Conservation (phyloP, 2,113 vertebrate species). For the Cheilinus undulatus region DNA sequence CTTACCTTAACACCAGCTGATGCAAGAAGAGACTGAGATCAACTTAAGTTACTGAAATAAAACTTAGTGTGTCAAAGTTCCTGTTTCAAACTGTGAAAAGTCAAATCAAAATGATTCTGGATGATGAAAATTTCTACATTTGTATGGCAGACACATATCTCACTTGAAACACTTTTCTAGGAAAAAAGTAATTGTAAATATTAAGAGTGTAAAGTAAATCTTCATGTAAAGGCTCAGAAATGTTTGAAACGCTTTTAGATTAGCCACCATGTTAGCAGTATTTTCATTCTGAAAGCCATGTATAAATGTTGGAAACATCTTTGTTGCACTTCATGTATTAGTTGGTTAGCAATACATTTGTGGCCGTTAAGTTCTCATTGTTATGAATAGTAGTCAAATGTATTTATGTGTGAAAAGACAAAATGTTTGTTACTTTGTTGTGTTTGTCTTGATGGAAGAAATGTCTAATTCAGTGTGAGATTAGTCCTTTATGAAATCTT, state of each 20-base stretch:
- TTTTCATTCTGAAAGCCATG: conserved; percentile 36
- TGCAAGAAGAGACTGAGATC: conserved; percentile 42
- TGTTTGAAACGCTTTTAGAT: conserved; percentile 81
- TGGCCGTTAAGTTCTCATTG: conserved; percentile 40
- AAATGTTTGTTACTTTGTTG: conserved; percentile 53
- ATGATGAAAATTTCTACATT: conserved; percentile 87
- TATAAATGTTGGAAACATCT: conserved; percentile 58
- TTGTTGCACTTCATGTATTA: conserved; percentile 41
- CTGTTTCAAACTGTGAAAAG: conserved; percentile 90
- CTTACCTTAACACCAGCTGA: conserved; percentile 87
- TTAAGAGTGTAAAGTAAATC: conserved; percentile 86
- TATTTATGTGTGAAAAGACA: conserved; percentile 57
- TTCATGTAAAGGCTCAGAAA: conserved; percentile 87
- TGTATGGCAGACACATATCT: conserved; percentile 92
- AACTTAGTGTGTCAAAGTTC: conserved; percentile 32
- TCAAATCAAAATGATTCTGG: conserved; percentile 65
- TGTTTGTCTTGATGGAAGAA: conserved; percentile 55
- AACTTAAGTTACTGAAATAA: conserved; percentile 10
- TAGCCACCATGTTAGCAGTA: conserved; percentile 38
- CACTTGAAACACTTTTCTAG: conserved; percentile 92
- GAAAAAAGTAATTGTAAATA: conserved; percentile 87
- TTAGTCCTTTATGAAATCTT: conserved; percentile 64
- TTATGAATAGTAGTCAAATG: conserved; percentile 49
- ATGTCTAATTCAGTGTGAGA: conserved; percentile 53
- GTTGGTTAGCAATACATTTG: conserved; percentile 44